Evolutionary conservation across 2,888 invertebrate genomes (phyloP), one percentile per base, ranked within the genome.

Genomic region (Protonemura montana): DNA sequence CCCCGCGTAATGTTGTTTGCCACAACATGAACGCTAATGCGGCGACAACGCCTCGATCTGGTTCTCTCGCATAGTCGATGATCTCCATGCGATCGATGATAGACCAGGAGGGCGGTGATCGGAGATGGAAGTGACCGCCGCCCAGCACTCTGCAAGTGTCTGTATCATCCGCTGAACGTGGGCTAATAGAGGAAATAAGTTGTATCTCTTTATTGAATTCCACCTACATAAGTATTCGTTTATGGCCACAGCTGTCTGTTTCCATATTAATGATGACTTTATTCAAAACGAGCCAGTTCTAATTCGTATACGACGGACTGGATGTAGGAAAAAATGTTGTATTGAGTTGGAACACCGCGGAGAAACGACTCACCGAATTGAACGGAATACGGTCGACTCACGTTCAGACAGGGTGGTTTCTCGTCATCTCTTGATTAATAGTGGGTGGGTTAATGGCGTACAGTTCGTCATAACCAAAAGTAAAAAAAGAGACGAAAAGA

Each of bases 191-290:
- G 29, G 2, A 81, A 81, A 81, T 81, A 30, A 81, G 81, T 81
- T 81, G n/a, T 30, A 29, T 28, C 81, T 81, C 81, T 81, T 30
- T 81, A 81, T 81, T 81, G 29, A 81, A 81, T 81, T 28, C 26
- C 81, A 28, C 81, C 81, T 29, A 81, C 81, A 28, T 81, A 81
- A 30, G 21, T 81, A 81, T 81, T 30, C 81, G 30, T 81, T 81
- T 81, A 81, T 30, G 81, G 81, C 7, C 28, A 81, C 28, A 59
- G 59, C 81, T 81, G 81, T 81, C 81, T 30, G 30, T 29, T 81
- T 81, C 30, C n/a, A 81, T 81, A 81, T 81, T 81, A 81, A 81
- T 81, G 81, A 81, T 81, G 28, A 30, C 81, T 81, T 81, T 81
- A 81, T 81, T 81, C 81, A 81, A 59, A 59, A 13, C 21, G 21